Base-by-base conservation (phyloP, 2,888 invertebrate species). In the Chouioia cunea region DNA sequence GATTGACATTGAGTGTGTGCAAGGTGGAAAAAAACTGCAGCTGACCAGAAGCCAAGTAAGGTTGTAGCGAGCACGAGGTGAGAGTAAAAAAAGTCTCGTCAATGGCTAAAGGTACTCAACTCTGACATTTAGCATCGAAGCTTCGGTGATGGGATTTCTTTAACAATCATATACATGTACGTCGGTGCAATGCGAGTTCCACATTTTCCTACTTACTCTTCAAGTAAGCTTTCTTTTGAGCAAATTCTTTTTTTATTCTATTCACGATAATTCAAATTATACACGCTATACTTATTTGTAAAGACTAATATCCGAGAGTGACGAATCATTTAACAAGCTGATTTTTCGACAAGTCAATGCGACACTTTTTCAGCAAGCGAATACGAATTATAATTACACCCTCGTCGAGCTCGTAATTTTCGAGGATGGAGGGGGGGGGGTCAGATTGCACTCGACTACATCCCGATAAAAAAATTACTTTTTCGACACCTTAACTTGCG, bases 41-140 rank as follows among this genome's bases (percentile, higher is more conserved):
- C 48, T 60, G 36, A 60, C 48, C 50, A 36, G 60, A 60, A 60
- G 60, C 60, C 60, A 48, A 23, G 27, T 60, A 60, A 60, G 36
- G 27, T 14, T 52, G 2, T 52, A 20, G 20, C 18, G 10, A 22
- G 18, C 20, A 36, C 36, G 36, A 36, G 36, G 36, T 36, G 36
- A 16, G 18, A 20, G 22, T 50, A 46, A 23, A 48, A 50, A 36
- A 36, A 23, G 2, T n/a, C 18, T 50, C 14, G 27, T 27, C 16
- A 56, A 57, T 20, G n/a, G n/a, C 27, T 50, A 2, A 18, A 18
- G 20, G 27, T 15, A 44, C 23, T 20, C 57, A 20, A 57, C 44
- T 44, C 57, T 57, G 57, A 57, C 57, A 57, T 57, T 57, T 57
- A 57, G 44, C 57, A 57, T 44, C 14, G 36, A 12, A 57, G 56